Evolutionary conservation across 2,888 invertebrate genomes (phyloP), one percentile per base, ranked within the genome.

Genomic region (Drosophila sordidapex): DNA sequence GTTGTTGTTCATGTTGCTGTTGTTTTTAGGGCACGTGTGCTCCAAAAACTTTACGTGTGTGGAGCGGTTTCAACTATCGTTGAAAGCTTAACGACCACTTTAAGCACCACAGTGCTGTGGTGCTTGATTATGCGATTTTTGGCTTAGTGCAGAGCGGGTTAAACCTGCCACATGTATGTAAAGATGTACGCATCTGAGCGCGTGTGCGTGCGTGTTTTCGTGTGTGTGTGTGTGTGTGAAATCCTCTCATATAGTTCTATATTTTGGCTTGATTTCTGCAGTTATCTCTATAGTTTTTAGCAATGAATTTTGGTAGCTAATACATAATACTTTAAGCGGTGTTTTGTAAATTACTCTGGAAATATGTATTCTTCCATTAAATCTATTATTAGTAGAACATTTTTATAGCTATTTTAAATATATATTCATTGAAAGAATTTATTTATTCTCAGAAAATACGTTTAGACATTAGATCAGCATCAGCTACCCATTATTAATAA

Each of bases 31-130:
- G 53, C 67, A 76, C 69, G 76, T 71, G 69, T 82, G 81, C 59
- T 75, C 72, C 64, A 27, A 33, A 67, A 76, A 76, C 53, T 79
- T 79, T 68, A 46, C 58, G 38, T 67, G 67, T 65, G 52, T 40
- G 62, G 15, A 52, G 49, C 33, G 53, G 72, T 63, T 80, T 59
- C 65, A 76, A 76, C 88, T 80, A 74, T 61, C 65, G 74, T 69
- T 66, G 66, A 69, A 70, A 74, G 82, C 83, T 70, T 80, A 87
- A 87, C 88, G 76, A 82, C 68, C 74, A 79, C 76, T 69, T 67
- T 38, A 61, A 67, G 64, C 78, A 81, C 84, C 87, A 66, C 82
- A 76, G 63, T 52, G 57, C 36, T 77, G 67, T 21, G 67, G 54
- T 69, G 52, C 49, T 56, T 83, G 84, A 81, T 84, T 78, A 83